Evolutionary conservation across 35 echinoderm and acorn worm species (phyloP), one percentile per base, ranked within the genome.

Genomic region (Anneissia japonica): DNA sequence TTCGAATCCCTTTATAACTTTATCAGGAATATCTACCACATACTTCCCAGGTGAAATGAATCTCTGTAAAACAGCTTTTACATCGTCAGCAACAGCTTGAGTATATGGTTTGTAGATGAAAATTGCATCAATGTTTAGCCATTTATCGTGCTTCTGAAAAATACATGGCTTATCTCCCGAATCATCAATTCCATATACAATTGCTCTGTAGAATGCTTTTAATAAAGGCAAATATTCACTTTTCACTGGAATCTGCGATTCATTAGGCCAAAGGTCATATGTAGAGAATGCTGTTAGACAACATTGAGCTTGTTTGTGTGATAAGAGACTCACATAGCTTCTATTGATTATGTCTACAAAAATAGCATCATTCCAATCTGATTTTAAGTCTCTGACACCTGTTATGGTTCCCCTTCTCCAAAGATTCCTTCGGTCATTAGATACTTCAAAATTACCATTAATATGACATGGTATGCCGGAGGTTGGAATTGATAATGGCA

Each of bases 211-310:
- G 46, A 88, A 88, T 32, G 26, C 30, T 5, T n/a, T 73, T 29
- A 81, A 38, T 21, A 88, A 2, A 37, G 39, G 23, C 19, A 77
- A 41, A 32, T 37, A 88, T n/a, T 88, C 86, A 29, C 86, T 37
- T 35, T 81, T 38, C 36, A 30, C 19, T 3, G 86, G 46, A 37
- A 79, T 88, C 9, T 35, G 7, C 7, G 10, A 2, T 36, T 31
- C 30, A 23, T 82, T 43, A 17, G 86, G 86, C 86, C 86, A 88
- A n/a, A 79, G 76, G 19, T 64, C 80, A 87, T 32, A 73, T 11
- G 72, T 46, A 3, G 30, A 79, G 56, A 43, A 31, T 74, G 5
- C 12, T 23, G 23, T 21, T n/a, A 30, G 21, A 10, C 26, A 39
- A 1, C 30, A 21, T 46, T 39, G 30, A 28, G 37, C 35, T 37